Base-by-base conservation (phyloP, 2,113 vertebrate species). In the Paraplagusia blochii region DNA sequence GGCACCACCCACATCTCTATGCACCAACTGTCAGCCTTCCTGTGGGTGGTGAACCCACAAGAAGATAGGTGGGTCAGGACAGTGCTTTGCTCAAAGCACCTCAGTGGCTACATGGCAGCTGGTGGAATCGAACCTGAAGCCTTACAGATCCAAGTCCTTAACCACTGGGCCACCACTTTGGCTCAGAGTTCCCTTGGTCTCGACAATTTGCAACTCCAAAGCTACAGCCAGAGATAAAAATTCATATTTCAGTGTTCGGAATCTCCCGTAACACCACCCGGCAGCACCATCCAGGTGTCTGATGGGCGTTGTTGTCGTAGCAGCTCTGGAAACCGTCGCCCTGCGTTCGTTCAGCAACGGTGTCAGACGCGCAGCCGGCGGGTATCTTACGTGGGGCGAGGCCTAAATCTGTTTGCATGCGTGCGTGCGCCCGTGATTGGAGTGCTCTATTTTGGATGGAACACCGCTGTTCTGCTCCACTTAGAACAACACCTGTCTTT, bases 381-480 rank as follows among this genome's bases (percentile, higher is more conserved):
- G 22, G 3, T 29, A 29, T 29, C 44, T 19, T 19, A 39, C 12
- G 38, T 39, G 5, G 44, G 5, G 7, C 9, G 15, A 17, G 29
- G 29, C 45, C 11, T 48, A 5, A 29, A 13, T 29, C 19, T 48
- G 45, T 29, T 14, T 13, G 22, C 45, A 48, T 22, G 19, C 8
- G 51, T 38, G 63, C 65, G 47, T 36, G 56, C 57, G 36, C 11
- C 9, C 10, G 47, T 69, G 58, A 64, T 60, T 74, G 46, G 42
- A 63, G 42, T 53, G 76, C 68, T 79, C 68, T 72, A 70, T 69
- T 82, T 75, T 52, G 13, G 65, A 73, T 29, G 66, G 44, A 62
- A 47, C 48, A 43, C 64, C 5, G 53, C 53, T 62, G 66, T 56
- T 79, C 84, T 49, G 85, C 77, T 83, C 82, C 69, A 83, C 66